phyloP scores from a whole-genome alignment of 2,113 vertebrate genomes.

The Rhynchomys soricoides region DNA sequence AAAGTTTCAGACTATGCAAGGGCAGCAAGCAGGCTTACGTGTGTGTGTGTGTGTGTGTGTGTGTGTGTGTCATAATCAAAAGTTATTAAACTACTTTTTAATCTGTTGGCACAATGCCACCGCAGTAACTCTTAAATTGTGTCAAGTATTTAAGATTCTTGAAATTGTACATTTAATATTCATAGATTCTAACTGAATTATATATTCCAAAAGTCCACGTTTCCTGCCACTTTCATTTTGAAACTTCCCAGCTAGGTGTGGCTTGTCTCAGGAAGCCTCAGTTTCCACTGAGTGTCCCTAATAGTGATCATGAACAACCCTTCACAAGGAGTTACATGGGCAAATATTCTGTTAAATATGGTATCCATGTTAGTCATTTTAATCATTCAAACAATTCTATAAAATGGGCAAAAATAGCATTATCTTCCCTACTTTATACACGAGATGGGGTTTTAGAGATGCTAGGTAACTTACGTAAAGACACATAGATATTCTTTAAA shows the following conservation, averaged over 20 bases:
- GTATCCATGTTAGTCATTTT: not conserved
- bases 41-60: too few species aligned
- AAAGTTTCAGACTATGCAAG: not conserved
- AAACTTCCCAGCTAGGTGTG: not conserved
- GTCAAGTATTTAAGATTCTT: not conserved
- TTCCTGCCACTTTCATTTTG: not conserved
- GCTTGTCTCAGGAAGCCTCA: not conserved
- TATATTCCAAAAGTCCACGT: not conserved
- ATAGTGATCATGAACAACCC: not conserved
- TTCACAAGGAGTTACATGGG: not conserved
- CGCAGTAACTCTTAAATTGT: not conserved
- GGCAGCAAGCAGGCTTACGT: not conserved
- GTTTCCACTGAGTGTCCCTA: not conserved
- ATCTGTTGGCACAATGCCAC: not conserved
- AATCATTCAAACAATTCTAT: not conserved
- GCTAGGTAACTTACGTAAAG: not conserved
- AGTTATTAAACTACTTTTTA: not conserved
- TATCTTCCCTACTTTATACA: not conserved
- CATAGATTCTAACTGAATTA: not conserved
- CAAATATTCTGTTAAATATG: not conserved
- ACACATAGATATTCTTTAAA: too few species aligned
- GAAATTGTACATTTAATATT: not conserved
- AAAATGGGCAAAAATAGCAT: not conserved
- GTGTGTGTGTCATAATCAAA: rapidly evolving
- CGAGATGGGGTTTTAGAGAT: not conserved